phyloP scores from a whole-genome alignment of 2,113 vertebrate species.

The Alligator mississippiensis region DNA sequence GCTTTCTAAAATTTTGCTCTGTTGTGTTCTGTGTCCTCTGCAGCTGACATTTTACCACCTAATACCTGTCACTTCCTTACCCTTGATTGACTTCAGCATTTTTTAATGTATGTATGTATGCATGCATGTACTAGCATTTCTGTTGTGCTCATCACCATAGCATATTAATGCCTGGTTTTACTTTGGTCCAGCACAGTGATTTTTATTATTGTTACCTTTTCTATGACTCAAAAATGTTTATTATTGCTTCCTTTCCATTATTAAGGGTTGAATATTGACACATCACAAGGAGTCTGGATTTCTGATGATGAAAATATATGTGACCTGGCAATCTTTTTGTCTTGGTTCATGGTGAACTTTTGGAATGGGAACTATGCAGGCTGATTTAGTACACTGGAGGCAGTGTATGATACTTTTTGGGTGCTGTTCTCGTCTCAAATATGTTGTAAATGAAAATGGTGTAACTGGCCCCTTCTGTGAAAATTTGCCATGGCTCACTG shows the following conservation, averaged over 20 bases:
- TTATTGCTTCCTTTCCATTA: neutral
- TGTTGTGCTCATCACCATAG: neutral
- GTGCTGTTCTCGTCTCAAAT: neutral
- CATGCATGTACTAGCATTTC: neutral
- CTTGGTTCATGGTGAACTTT: neutral
- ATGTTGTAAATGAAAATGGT: neutral
- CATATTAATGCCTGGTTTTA: neutral
- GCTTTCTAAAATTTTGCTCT: neutral
- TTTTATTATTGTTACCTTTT: neutral
- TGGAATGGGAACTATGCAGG: neutral
- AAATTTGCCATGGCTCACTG: neutral
- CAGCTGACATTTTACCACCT: neutral
- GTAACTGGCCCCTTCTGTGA: neutral
- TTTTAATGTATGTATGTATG: fast-evolving
- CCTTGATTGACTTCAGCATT: neutral
- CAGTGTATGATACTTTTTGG: neutral
- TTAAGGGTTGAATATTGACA: neutral
- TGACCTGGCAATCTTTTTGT: neutral
- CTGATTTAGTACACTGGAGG: neutral
- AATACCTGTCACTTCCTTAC: neutral
- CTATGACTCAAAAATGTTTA: neutral
- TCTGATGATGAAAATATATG: neutral
- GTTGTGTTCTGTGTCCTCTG: neutral
- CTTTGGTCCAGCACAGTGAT: neutral
- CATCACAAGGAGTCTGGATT: neutral